Evolutionary conservation across 2,888 invertebrate species (phyloP), one percentile per base, ranked within the genome.

Genomic region (Drosophila borborema): DNA sequence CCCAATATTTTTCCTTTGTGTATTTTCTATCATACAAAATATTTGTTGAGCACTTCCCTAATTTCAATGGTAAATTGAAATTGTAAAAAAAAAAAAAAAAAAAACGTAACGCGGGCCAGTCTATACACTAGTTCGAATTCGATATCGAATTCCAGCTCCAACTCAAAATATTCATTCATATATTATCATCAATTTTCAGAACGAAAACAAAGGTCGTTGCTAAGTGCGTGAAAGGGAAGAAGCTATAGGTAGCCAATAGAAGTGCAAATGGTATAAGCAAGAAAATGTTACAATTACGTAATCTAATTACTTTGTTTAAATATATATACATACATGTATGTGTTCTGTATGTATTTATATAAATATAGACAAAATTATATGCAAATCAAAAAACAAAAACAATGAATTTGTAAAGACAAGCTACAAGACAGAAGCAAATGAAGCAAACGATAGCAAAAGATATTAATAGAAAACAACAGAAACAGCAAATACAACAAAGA

Each of bases 291-390:
- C 75, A 88, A 84, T 90, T 90, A 90, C 86, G 89, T 90, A 90
- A 90, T 90, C 77, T 82, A 90, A 90, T 85, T 85, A 85, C 85
- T 85, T 85, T 85, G 90, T 83, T 89, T 72, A 86, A 70, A 76
- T 72, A 85, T 69, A 76, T 72, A 82, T 69, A 77, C 61, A 82
- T 67, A 66, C 58, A 80, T 74, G 71, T 72, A 56, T 86, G 90
- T 86, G 90, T 10, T 72, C 86, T 72, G 79, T 72, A 55, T 72
- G 79, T 71, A 40, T 41, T 81, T 71, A 80, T 66, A 71, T 72
- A 77, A 74, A 80, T 77, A 64, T 64, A 76, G 63, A 80, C 69
- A 67, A 74, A 72, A 55, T 64, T 64, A 80, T 75, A 81, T 66
- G 66, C 80, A 79, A 69, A 82, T 82, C n/a, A 18, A 53, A 20